A percentile compares a stretch with the other conserved stretches of the same genome.
Evolutionary conservation across 1,140 invertebrate species (phyloP).

Genomic region (Apocrypta bakeri): DNA sequence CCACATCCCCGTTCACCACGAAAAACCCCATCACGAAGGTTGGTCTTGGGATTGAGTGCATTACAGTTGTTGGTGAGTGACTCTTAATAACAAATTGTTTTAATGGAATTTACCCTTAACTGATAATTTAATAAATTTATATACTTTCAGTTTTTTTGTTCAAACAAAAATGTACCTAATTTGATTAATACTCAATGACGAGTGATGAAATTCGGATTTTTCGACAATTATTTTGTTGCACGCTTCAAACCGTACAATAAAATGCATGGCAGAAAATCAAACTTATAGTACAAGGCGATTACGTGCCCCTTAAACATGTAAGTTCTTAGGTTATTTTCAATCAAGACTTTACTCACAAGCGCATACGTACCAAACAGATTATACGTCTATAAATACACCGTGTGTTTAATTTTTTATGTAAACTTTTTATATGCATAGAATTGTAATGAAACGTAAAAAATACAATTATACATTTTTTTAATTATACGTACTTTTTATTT

Average conservation of each 20-base stretch:
- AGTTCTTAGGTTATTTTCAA: neutral
- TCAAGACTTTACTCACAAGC: neutral
- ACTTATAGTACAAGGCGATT: neutral
- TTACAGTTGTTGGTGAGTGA: slow-evolving; percentile 10
- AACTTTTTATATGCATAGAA: neutral
- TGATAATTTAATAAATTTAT: too few species aligned
- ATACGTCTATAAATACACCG: neutral
- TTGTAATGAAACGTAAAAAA: neutral
- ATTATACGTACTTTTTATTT: too few species aligned
- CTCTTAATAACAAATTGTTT: too few species aligned
- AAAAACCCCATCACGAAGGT: slow-evolving; percentile 54
- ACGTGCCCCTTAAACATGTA: neutral
- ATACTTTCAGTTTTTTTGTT: too few species aligned
- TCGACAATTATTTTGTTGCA: neutral
- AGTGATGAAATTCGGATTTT: neutral
- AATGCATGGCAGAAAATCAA: neutral
- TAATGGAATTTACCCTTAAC: too few species aligned
- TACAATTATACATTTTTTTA: neutral
- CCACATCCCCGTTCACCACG: slow-evolving; percentile 59
- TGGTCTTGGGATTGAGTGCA: slow-evolving; percentile 52
- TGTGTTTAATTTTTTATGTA: neutral
- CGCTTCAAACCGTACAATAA: neutral
- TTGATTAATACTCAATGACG: neutral
- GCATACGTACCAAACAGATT: neutral
- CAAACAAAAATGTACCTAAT: neutral